Evolutionary conservation across 1,140 invertebrate genomes (phyloP), one percentile per base, ranked within the genome.

Genomic region (Neodiprion pinetum): DNA sequence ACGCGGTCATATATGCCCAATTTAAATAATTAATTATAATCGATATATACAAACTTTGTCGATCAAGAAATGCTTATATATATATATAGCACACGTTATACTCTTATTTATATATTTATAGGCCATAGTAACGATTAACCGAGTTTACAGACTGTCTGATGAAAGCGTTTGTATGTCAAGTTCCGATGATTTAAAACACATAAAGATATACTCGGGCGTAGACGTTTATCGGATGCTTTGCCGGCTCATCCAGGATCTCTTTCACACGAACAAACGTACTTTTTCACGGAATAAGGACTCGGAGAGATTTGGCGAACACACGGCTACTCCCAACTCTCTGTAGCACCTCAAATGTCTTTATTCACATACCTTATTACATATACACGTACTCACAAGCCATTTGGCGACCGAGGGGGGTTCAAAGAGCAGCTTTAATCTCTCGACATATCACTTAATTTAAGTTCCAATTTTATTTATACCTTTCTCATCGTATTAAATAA

Each of bases 341-440:
- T 3, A 40, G 28, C 5, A 40, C 28, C 28, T 40, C 5, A 40
- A 40, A 40, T 40, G 28, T 40, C 28, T 40, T 40, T 40, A 40
- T 40, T 5, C 28, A 40, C 5, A 40, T 5, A 40, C 28, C 28
- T 40, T 40, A 5, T 61, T 17, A 53, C 50, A 53, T 14, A 61
- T 61, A 61, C n/a, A 61, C 53, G 53, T 61, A 61, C 53, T 61
- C 53, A 61, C 7, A 61, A 61, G 53, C n/a, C 53, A 61, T 17
- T 17, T 17, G n/a, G 53, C 9, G 53, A 17, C 53, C 53, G n/a
- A 14, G 11, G 11, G 53, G 9, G 28, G 28, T 40, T 40, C 28
- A 40, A 17, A 17, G 7, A 61, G 9, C 9, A 11, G 4, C n/a
- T 61, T 17, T 0, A 17, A 14, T 14, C 3, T 61, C 11, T 9